These are phyloP conservation scores for Nothobranchius furzeri DNA, from an alignment of 2,113 vertebrate species.

Conservation along the genomic window DNA sequence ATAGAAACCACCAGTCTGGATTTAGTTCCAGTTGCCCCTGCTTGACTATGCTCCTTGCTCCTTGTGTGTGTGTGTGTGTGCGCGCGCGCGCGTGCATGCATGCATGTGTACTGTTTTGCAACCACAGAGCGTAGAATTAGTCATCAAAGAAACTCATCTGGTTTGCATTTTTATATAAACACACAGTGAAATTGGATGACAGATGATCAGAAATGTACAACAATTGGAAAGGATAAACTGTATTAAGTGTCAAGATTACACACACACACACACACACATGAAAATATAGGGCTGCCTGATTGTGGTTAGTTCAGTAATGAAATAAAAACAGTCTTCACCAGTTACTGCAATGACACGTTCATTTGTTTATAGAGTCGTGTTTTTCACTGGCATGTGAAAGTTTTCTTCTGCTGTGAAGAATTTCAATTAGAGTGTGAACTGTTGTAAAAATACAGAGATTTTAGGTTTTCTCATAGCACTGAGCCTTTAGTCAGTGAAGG, in stretches of 20 bases:
- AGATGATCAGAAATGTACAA: conserved; percentile 40
- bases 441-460: no score
- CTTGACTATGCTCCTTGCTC: conserved; percentile 39
- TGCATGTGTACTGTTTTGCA: conserved; percentile 37
- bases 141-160: conserved; percentile 70
- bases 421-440: no score
- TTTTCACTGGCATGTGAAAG: no score
- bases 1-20: conserved; percentile 76
- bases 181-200: conserved; percentile 45
- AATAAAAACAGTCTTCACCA: background rate
- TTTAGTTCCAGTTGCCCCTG: conserved; percentile 66
- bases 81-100: conserved; percentile 28
- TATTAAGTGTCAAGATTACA: conserved; percentile 33
- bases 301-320: no score
- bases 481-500: no score
- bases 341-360: no score
- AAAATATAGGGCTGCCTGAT: background rate
- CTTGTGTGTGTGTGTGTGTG: conserved; percentile 31
- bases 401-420: no score
- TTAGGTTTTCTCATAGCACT: no score
- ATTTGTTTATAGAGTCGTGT: no score
- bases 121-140: conserved; percentile 58
- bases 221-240: conserved; percentile 33
- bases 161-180: conserved; percentile 52
- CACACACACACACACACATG: conserved; percentile 8